Base-by-base conservation (phyloP, 2,888 invertebrate genomes). In the Pachymerium ferrugineum region DNA sequence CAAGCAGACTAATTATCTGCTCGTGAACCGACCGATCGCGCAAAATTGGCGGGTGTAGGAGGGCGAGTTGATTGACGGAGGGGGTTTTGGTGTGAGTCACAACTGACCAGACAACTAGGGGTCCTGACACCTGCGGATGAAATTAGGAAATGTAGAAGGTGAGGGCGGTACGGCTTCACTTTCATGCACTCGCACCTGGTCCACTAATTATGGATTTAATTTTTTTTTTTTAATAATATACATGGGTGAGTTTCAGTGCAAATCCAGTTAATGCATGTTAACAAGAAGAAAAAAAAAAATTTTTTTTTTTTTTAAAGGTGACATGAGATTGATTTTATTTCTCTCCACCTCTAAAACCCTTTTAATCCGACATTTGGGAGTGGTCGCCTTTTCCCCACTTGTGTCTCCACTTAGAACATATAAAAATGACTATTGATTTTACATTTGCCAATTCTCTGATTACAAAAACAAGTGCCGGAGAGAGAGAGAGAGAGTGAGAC, bases 41-140 rank as follows among this genome's bases (percentile, higher is more conserved):
- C 54, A 19, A 54, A 54, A 54, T 54, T 54, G 54, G 54, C 54
- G 54, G 54, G 54, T 54, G 54, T 4, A 14, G 1, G 54, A 54
- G 25, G 54, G 47, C 22, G 54, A 54, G 28, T 54, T 54, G 54
- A 54, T 54, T 54, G 54, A 54, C 54, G 54, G 25, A 3, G 28
- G 38, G 54, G 54, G 54, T 22, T 54, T 54, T 28, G n/a, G 22
- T 54, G 25, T 54, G 54, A 54, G 54, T 54, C 54, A 54, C 25
- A 6, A 54, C 54, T 54, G 54, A 54, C 54, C 54, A 54, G 25
- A 54, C 54, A 25, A n/a, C n/a, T 28, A 5, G 19, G 54, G 54
- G 54, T 54, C 54, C 54, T 54, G 54, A 54, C 54, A 54, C 54
- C 54, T 54, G 54, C 54, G 54, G 54, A 54, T 54, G 25, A 54